Base-by-base conservation (phyloP, 1,140 invertebrate species). In the Aphelinus atriplicis region DNA sequence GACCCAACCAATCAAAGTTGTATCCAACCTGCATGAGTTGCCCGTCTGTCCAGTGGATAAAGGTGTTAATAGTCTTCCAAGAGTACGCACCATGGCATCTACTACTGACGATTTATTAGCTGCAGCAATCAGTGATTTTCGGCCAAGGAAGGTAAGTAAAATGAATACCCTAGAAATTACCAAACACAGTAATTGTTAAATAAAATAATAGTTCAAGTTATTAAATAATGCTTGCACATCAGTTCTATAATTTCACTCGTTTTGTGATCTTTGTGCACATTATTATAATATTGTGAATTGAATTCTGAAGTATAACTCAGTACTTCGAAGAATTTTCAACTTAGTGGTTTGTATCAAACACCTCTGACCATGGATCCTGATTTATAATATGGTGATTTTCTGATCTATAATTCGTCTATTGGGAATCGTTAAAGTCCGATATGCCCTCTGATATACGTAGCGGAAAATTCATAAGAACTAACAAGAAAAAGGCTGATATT, bases 81-180 rank as follows among this genome's bases (percentile, higher is more conserved):
- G 83, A 0, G 90, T 91, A 67, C 88, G 87, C 58, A 93, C 86
- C 71, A 92, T 90, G 1, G 91, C 89, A 80, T 93, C 91, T 26
- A 93, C 87, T 10, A 92, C 90, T 42, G 91, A 89, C 9, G 90
- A 91, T 71, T 91, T 90, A 77, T 91, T 90, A 48, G 89, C 85
- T n/a, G 88, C 88, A 77, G 88, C 88, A 42, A 90, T 87, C 74
- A 96, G 87, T 72, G 94, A 94, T 81, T 95, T 95, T 76, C 95
- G 93, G 47, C 94, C 94, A 87, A 97, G 91, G 85, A 95, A 96
- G 66, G 95, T 94, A 60, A 97, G 86, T 61, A 97, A 88, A 75
- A 97, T 93, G 81, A 98, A 95, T 51, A 96, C 93, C 81, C 95
- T 95, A 85, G 42, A 87, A 85, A 81, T 75, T 71, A 73, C 4